Percentiles rank a stretch among this genome's conserved stretches.
These are phyloP conservation scores for Heterochromis multidens DNA, from an alignment of 2,113 vertebrate species.

Conservation along the genomic window DNA sequence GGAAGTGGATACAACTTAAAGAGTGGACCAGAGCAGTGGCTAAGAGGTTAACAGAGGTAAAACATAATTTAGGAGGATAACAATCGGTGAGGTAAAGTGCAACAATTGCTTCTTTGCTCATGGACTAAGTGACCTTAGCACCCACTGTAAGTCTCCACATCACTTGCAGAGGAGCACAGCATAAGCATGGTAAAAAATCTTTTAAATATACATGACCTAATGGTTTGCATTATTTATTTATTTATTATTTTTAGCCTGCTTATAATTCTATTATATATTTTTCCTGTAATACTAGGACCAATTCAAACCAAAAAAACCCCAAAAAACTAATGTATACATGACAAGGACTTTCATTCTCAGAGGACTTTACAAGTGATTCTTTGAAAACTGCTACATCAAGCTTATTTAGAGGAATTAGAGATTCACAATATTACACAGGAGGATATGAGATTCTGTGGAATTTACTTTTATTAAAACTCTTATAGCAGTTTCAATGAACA, in stretches of 20 bases:
- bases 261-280: not conserved
- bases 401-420: not conserved
- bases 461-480: not conserved
- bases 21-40: not conserved
- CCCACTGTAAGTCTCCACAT: not conserved
- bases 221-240: not conserved
- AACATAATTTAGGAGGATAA: too few relatives aligned
- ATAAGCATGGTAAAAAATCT: not conserved
- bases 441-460: not conserved
- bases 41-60: too few relatives aligned
- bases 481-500: not conserved
- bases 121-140: not conserved
- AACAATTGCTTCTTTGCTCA: not conserved
- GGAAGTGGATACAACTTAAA: not conserved
- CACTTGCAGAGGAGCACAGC: not conserved
- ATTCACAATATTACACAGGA: not conserved
- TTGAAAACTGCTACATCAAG: slow-evolving; percentile 8
- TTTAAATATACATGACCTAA: not conserved
- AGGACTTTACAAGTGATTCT: not conserved
- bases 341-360: not conserved
- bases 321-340: not conserved
- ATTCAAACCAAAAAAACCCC: not conserved
- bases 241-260: not conserved
- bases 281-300: not conserved
- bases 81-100: too few relatives aligned